phyloP scores from a whole-genome alignment of 1,140 invertebrate genomes.

The Aphidius gifuensis region DNA sequence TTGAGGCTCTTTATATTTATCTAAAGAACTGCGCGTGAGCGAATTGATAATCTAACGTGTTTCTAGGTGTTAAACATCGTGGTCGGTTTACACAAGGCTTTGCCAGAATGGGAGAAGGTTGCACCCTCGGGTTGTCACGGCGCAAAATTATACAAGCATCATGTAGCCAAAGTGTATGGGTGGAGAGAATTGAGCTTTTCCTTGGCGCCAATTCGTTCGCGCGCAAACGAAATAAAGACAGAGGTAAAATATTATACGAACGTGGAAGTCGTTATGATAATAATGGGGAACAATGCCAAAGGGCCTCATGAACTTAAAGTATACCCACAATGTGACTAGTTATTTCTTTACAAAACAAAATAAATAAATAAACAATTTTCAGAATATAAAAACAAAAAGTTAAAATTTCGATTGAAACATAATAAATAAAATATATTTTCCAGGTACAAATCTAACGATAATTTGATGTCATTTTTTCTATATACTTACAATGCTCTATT shows the following conservation, averaged over 20 bases:
- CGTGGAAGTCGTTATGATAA: slow-evolving; percentile 32
- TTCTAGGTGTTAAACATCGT: slow-evolving; percentile 23
- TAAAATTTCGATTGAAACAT: no score
- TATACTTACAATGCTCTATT: no score
- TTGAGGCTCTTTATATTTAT: slow-evolving; percentile 23
- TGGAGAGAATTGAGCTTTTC: neutral
- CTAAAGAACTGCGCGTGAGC: slow-evolving; percentile 23
- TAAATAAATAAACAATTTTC: no score
- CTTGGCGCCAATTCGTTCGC: neutral
- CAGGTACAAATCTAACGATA: no score
- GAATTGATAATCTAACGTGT: slow-evolving; percentile 24
- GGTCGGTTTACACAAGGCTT: slow-evolving; percentile 19
- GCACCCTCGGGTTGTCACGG: slow-evolving; percentile 23
- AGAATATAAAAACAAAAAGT: no score
- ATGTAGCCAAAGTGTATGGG: slow-evolving; percentile 8
- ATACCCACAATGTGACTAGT: no score
- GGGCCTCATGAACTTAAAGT: neutral
- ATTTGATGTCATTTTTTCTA: no score
- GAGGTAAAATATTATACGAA: neutral
- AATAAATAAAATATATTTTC: no score
- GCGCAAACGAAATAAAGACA: slow-evolving; percentile 8
- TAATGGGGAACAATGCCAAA: slow-evolving; percentile 20
- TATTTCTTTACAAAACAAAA: no score
- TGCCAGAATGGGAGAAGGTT: neutral
- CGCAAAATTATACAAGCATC: neutral